These are phyloP conservation scores for Spilarctia lutea DNA, from an alignment of 2,888 invertebrate genomes.

Conservation along the genomic window DNA sequence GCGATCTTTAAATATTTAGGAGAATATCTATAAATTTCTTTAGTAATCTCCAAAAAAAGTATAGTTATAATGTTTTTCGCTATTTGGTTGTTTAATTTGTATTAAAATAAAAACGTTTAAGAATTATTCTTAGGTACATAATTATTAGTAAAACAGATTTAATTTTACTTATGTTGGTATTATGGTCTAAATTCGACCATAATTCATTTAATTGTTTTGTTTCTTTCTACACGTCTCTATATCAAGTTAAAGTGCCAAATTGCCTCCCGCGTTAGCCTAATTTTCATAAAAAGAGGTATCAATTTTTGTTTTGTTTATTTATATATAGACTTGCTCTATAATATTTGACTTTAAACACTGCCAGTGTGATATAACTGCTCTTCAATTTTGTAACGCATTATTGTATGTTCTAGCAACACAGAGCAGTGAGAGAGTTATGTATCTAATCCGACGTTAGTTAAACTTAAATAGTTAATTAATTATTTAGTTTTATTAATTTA, in stretches of 20 bases:
- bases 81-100: background rate
- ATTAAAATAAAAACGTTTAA: background rate
- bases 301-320: no score
- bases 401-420: background rate
- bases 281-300: no score
- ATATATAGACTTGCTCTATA: background rate
- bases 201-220: no score
- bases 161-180: background rate
- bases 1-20: background rate
- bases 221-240: no score
- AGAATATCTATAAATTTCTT: background rate
- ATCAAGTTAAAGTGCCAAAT: no score
- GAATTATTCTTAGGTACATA: background rate
- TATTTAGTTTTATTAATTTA: no score
- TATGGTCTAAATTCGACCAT: no score
- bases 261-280: no score
- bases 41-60: background rate
- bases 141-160: background rate
- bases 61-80: background rate
- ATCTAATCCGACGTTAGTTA: background rate
- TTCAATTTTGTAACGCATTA: background rate
- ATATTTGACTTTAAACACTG: background rate
- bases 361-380: background rate
- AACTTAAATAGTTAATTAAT: background rate
- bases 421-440: background rate